phyloP scores from a whole-genome alignment of 2,888 invertebrate genomes.

The Tinea trinotella region DNA sequence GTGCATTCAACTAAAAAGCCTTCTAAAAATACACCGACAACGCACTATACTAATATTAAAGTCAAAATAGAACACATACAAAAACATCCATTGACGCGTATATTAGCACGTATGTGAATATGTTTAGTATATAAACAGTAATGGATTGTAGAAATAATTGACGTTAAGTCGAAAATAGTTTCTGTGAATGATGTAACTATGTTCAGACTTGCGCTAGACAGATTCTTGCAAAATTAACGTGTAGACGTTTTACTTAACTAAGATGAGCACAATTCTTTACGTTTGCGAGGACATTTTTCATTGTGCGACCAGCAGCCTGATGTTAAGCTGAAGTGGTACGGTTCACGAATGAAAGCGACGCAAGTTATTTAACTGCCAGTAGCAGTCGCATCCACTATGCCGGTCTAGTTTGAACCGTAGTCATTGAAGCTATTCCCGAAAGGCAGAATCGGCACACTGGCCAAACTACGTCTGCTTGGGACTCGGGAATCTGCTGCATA shows the following conservation, averaged over 20 bases:
- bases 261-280: background rate
- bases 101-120: background rate
- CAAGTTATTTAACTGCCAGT: too few species aligned
- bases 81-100: background rate
- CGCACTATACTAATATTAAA: background rate
- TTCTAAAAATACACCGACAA: background rate
- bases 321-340: too few species aligned
- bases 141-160: background rate
- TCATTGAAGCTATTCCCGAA: too few species aligned
- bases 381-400: too few species aligned
- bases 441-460: too few species aligned
- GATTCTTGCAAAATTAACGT: conserved; percentile 31
- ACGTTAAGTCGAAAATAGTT: conserved; percentile 28
- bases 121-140: background rate
- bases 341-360: too few species aligned
- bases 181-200: conserved; percentile 54
- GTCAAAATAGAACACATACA: background rate
- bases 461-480: too few species aligned
- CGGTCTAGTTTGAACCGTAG: too few species aligned
- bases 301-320: too few species aligned
- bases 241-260: background rate
- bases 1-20: conserved; percentile 9
- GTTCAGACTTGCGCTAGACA: conserved; percentile 51
- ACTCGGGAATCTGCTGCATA: too few species aligned
- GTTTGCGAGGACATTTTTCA: background rate